Evolutionary conservation across 2,797 vertebrate genomes (phyloP).

Genomic region (Pygocentrus nattereri): DNA sequence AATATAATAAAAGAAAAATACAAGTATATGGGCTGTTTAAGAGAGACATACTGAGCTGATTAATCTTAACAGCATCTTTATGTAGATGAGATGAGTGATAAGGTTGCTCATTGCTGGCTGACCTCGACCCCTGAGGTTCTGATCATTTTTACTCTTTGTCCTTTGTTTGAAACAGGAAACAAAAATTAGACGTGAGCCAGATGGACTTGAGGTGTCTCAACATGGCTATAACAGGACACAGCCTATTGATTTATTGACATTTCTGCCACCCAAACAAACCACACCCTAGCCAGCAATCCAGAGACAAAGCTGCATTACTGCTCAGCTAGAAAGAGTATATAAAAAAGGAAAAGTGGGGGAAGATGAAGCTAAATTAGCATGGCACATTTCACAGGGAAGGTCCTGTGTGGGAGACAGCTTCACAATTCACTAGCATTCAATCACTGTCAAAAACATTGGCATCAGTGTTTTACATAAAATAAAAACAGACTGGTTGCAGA

Average conservation of each 20-base stretch:
- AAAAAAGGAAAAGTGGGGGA: background rate
- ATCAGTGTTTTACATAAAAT: no score
- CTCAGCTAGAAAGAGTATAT: background rate
- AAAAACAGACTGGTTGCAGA: no score
- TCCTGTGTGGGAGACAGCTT: no score
- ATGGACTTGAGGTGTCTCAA: slow-evolving; percentile 1
- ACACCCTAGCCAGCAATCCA: slow-evolving; percentile 20
- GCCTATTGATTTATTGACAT: slow-evolving; percentile 52
- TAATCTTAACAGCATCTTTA: background rate
- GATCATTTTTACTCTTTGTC: slow-evolving; percentile 8
- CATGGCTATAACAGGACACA: background rate
- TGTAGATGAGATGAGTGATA: background rate
- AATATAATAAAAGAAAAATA: no score
- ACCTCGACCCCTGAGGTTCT: slow-evolving; percentile 13
- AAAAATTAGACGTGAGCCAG: slow-evolving; percentile 8
- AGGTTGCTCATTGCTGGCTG: background rate
- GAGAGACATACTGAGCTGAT: background rate
- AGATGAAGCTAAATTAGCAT: background rate
- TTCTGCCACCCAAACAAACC: slow-evolving; percentile 36
- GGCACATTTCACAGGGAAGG: background rate
- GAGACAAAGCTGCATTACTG: background rate
- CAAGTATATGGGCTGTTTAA: background rate
- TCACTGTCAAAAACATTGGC: no score
- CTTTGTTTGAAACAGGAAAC: background rate
- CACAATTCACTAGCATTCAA: no score